Evolutionary conservation across 1,140 invertebrate species (phyloP).

Genomic region (Drosophila nigrodunni): DNA sequence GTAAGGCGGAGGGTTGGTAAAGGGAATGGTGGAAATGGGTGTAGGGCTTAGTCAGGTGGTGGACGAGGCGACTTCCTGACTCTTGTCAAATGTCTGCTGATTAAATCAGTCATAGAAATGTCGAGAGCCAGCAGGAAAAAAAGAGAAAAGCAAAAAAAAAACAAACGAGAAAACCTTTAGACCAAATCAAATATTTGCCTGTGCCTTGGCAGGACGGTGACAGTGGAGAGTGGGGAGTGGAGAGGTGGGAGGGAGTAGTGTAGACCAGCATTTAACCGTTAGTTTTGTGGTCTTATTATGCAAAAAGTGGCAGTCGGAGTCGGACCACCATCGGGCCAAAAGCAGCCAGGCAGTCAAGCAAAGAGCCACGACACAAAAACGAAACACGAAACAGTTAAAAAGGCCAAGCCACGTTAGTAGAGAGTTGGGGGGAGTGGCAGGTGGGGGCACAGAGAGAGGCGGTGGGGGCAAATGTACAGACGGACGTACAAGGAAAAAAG

Average conservation of each 20-base stretch:
- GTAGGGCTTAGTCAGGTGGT: conserved; percentile 42
- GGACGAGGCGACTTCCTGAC: conserved; percentile 73
- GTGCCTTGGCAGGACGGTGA: conserved; percentile 56
- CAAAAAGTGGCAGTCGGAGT: conserved; percentile 64
- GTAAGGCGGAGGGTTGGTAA: not conserved
- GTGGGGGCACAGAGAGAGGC: conserved; percentile 3
- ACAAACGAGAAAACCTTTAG: conserved; percentile 65
- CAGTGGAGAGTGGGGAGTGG: conserved; percentile 3
- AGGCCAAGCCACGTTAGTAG: conserved; percentile 30
- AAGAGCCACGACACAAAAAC: conserved; percentile 64
- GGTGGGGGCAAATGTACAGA: not conserved
- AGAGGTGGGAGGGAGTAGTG: not conserved
- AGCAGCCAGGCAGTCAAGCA: conserved; percentile 38
- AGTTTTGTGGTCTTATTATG: conserved; percentile 82
- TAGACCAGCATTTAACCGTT: conserved; percentile 78
- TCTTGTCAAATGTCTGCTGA: conserved; percentile 82
- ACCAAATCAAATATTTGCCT: conserved; percentile 83
- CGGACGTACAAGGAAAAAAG: conserved; percentile 73
- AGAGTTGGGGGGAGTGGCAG: not conserved
- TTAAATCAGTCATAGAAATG: conserved; percentile 83
- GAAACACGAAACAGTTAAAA: conserved; percentile 82
- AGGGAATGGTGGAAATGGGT: not conserved
- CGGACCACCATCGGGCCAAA: conserved; percentile 67
- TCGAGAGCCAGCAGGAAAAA: conserved; percentile 48
- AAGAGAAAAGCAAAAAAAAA: conserved; percentile 30